Conservation (phyloP, 2,113 vertebrate species). For the Aegypius monachus region DNA sequence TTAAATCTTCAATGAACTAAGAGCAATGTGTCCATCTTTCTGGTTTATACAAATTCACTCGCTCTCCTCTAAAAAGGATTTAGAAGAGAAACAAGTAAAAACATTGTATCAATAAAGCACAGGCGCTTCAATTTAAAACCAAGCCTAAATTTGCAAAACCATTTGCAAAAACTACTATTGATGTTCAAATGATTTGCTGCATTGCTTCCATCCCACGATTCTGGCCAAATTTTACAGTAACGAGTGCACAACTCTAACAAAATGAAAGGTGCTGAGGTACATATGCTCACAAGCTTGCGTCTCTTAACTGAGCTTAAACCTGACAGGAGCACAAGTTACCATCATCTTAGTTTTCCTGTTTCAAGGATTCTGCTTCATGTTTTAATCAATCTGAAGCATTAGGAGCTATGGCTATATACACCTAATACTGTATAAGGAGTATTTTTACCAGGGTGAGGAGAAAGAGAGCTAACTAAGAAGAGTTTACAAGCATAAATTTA, state of each 20-base stretch:
- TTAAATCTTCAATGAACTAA: not conserved
- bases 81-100: not conserved
- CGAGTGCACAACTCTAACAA: not conserved
- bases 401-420: not conserved
- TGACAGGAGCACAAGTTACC: not conserved
- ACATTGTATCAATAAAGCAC: not conserved
- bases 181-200: not conserved
- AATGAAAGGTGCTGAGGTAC: not conserved
- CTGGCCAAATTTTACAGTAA: not conserved
- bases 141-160: not conserved
- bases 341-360: not conserved
- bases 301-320: not conserved
- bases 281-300: not conserved
- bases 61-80: not conserved
- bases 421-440: not conserved
- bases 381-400: not conserved
- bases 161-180: not conserved
- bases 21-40: not conserved
- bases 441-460: not conserved
- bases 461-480: not conserved
- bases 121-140: not conserved
- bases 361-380: not conserved
- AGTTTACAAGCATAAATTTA: not conserved
- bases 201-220: not conserved
- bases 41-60: not conserved